phyloP scores from a whole-genome alignment of 1,140 invertebrate species.

The Grapholita molesta region DNA sequence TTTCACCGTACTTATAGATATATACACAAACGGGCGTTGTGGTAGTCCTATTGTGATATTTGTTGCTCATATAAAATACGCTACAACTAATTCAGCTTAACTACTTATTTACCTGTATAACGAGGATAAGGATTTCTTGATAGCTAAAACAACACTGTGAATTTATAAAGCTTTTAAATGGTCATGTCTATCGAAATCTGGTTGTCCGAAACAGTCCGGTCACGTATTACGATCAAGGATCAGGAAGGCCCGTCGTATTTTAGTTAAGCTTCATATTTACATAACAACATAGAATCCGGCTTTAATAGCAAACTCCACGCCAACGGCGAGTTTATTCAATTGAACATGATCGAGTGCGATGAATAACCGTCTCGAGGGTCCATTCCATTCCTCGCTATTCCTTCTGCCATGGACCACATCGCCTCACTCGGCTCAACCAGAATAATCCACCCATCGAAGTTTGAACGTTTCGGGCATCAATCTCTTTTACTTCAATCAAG shows the following conservation, averaged over 20 bases:
- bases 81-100: too few relatives aligned
- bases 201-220: background rate
- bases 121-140: too few relatives aligned
- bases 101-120: too few relatives aligned
- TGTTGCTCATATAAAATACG: too few relatives aligned
- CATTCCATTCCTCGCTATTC: conserved; percentile 5
- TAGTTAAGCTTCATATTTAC: conserved; percentile 38
- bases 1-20: too few relatives aligned
- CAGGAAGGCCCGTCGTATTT: background rate
- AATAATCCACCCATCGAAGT: too few relatives aligned
- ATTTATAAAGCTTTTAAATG: background rate
- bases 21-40: too few relatives aligned
- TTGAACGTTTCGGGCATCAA: too few relatives aligned
- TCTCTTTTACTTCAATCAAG: too few relatives aligned
- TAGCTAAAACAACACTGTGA: too few relatives aligned
- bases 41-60: too few relatives aligned
- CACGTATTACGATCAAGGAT: background rate
- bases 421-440: background rate
- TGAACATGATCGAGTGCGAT: conserved; percentile 57
- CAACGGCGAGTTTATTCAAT: conserved; percentile 61
- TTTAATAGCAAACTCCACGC: conserved; percentile 38
- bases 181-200: background rate
- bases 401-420: background rate
- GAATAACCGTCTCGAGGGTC: conserved; percentile 48
- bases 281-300: conserved; percentile 51